Base-by-base conservation (phyloP, 2,888 invertebrate genomes). In the Cremastinae sp. region DNA sequence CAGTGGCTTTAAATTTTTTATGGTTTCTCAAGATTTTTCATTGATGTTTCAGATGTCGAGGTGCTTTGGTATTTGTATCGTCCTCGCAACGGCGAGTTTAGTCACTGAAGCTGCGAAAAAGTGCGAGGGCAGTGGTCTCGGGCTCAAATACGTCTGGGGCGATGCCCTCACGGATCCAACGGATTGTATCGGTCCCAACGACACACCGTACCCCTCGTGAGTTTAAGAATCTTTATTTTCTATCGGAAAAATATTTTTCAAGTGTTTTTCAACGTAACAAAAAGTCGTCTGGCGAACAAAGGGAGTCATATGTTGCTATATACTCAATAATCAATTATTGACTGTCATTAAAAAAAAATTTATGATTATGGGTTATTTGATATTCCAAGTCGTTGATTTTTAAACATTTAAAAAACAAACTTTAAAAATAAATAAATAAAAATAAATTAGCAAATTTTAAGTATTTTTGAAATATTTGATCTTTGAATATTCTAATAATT, bases 81-180 rank as follows among this genome's bases (percentile, higher is more conserved):
- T 87, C 75, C 64, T 87, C 66, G 75, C 80, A 41, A 78, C 80
- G 28, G 66, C 76, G 47, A 76, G 78, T 64, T 72, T 73, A 71
- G 76, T 79, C 61, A 73, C 81, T 61, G 78, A 82, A 64, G 85
- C 82, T 20, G 81, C 85, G 47, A 86, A 83, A 68, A 89, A 91
- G 86, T 93, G 93, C 86, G 92, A 93, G 86, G 92, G 92, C 74
- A 90, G 92, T 72, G 93, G 94, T 16, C 91, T 92, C 72, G 93
- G 93, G 82, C 90, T 96, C 72, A 96, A 96, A 90, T 97, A 96
- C 89, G 91, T 96, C 16, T 96, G 96, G 93, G 97, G 97, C 14
- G 96, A 97, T 89, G 97, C 97, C 5, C 91, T 97, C 56, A 93
- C 93, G 80, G 96, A 95, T 88, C 92, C 94, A 5, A 90, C 91